phyloP scores from a whole-genome alignment of 1,140 invertebrate species.

The Riptortus pedestris region DNA sequence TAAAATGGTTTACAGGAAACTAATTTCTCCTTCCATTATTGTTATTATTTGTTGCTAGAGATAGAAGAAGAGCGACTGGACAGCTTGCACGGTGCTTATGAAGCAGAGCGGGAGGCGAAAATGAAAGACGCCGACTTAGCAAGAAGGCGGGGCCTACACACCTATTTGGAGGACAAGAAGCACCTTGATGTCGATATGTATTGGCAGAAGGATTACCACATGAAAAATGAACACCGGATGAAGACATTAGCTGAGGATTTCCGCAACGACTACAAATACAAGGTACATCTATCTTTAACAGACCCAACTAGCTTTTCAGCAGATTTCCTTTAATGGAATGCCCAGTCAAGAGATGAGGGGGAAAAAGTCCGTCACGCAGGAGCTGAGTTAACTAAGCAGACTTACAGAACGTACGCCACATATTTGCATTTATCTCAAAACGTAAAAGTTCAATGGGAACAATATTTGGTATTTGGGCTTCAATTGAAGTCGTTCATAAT shows the following conservation, averaged over 20 bases:
- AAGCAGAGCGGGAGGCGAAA: neutral
- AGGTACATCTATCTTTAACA: neutral
- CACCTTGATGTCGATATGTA: neutral
- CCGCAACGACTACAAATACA: neutral
- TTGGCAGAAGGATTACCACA: neutral
- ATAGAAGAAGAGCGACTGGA: neutral
- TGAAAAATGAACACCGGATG: neutral
- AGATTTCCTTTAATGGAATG: neutral
- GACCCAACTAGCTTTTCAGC: neutral
- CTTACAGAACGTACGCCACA: neutral
- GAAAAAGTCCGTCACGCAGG: too few species aligned
- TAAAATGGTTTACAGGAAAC: neutral
- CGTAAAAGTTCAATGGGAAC: neutral
- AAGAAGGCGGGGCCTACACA: neutral
- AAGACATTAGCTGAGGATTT: neutral
- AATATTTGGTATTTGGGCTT: neutral
- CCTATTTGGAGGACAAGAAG: neutral
- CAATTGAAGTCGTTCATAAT: too few species aligned
- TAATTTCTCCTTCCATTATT: neutral
- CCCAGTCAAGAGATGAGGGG: neutral
- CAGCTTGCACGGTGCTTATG: neutral
- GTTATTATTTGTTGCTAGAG: neutral
- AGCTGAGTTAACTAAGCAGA: too few species aligned
- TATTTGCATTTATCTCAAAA: neutral
- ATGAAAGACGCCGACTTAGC: neutral